Conservation (phyloP, 2,888 invertebrate species). For the Rhopalosiphum nymphaeae region DNA sequence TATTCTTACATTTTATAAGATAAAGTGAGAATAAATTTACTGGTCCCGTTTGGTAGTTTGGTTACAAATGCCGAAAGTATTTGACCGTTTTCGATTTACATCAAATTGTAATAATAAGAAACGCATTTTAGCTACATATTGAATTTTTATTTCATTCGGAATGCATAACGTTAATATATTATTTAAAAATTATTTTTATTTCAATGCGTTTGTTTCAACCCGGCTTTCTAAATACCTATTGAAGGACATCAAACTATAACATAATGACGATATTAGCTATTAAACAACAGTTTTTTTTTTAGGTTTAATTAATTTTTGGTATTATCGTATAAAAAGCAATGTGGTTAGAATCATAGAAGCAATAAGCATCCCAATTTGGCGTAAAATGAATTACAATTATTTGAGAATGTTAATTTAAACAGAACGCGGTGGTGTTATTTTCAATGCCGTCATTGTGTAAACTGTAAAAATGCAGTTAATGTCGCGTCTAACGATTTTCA, state of each 20-base stretch:
- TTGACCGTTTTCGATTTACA: conserved; percentile 34
- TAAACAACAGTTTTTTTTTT: conserved; percentile 4
- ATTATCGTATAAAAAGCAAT: not conserved
- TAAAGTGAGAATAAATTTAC: conserved; percentile 13
- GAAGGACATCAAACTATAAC: conserved; percentile 19
- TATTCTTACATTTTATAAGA: conserved; percentile 1
- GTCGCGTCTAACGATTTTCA: not conserved
- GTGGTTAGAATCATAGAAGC: not conserved
- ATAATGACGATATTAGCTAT: not conserved
- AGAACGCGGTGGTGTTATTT: not conserved
- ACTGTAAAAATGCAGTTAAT: not conserved
- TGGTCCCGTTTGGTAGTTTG: not conserved
- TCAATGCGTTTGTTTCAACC: conserved; percentile 6
- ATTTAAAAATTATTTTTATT: not conserved
- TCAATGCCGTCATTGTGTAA: not conserved
- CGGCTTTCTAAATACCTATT: conserved; percentile 29
- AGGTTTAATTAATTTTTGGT: not conserved
- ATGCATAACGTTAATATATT: not conserved
- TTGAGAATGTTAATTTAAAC: not conserved
- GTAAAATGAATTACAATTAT: not conserved
- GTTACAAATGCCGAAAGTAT: conserved; percentile 33
- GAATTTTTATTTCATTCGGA: not conserved
- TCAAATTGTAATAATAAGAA: not conserved
- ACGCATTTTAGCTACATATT: not conserved
- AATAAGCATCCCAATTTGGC: not conserved